phyloP scores from a whole-genome alignment of 1,140 invertebrate genomes.

The Orius insidiosus region DNA sequence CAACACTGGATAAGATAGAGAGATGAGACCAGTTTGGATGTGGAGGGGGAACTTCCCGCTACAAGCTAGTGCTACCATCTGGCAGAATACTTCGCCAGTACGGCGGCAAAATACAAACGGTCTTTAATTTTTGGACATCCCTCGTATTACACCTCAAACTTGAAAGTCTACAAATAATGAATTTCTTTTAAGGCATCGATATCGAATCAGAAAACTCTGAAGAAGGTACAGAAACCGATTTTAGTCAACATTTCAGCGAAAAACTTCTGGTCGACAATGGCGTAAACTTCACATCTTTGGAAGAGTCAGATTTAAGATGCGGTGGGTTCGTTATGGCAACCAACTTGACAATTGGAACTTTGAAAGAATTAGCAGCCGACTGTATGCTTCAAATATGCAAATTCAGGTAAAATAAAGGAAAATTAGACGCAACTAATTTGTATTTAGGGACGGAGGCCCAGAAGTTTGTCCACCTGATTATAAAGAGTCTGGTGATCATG shows the following conservation, averaged over 20 bases:
- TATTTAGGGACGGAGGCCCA: slow-evolving; percentile 40
- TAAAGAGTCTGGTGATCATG: slow-evolving; percentile 48
- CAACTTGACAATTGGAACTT: slow-evolving; percentile 34
- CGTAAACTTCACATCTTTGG: slow-evolving; percentile 47
- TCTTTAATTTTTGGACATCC: no score
- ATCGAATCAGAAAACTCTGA: slow-evolving; percentile 51
- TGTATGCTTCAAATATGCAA: slow-evolving; percentile 56
- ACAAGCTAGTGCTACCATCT: no score
- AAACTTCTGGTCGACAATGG: slow-evolving; percentile 37
- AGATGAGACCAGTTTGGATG: no score
- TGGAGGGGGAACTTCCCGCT: no score
- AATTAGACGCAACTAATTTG: no score
- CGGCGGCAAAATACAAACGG: no score
- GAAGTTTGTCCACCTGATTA: slow-evolving; percentile 56
- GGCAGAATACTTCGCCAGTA: no score
- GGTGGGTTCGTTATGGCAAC: slow-evolving; percentile 43
- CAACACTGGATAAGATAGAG: no score
- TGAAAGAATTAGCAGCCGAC: slow-evolving; percentile 34
- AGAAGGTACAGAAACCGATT: slow-evolving; percentile 43
- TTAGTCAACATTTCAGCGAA: slow-evolving; percentile 44
- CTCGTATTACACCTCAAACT: no score
- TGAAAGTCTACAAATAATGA: no score
- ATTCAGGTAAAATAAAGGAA: slow-evolving; percentile 32
- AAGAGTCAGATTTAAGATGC: slow-evolving; percentile 49
- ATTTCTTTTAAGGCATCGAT: slow-evolving; percentile 28